phyloP scores from a whole-genome alignment of 2,888 invertebrate genomes.

The Phengaris alcon region DNA sequence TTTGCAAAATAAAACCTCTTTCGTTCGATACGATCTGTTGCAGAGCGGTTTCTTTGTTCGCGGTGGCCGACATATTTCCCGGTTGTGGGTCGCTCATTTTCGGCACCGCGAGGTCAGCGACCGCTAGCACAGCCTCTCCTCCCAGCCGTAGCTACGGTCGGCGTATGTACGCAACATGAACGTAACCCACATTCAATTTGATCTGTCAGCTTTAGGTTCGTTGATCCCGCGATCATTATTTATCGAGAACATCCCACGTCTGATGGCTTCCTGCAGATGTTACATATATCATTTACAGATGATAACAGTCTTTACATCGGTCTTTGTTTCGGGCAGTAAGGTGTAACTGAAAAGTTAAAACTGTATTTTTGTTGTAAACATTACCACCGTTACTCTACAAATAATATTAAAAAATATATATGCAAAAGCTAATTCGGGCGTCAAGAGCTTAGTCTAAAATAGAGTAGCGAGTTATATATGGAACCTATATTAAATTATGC shows the following conservation, averaged over 20 bases:
- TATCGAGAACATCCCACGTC: slow-evolving; percentile 68
- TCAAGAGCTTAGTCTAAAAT: neutral
- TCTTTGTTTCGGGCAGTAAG: neutral
- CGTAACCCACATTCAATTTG: slow-evolving; percentile 79
- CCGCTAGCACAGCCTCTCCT: slow-evolving; percentile 48
- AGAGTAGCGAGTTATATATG: neutral
- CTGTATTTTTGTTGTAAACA: too few species aligned
- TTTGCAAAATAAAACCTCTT: slow-evolving; percentile 28
- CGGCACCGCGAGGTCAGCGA: slow-evolving; percentile 68
- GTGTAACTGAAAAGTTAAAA: neutral
- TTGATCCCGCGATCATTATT: slow-evolving; percentile 70
- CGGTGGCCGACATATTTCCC: slow-evolving; percentile 68
- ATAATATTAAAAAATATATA: too few species aligned
- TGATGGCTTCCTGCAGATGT: slow-evolving; percentile 60
- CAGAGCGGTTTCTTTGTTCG: slow-evolving; percentile 62
- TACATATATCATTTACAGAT: neutral
- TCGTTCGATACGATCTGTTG: slow-evolving; percentile 29
- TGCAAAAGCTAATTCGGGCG: neutral
- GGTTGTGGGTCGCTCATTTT: slow-evolving; percentile 73
- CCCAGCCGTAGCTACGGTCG: slow-evolving; percentile 73
- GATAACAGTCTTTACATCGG: neutral
- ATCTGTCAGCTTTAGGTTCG: slow-evolving; percentile 76
- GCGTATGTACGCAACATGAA: slow-evolving; percentile 74
- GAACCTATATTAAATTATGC: neutral
- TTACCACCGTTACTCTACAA: too few species aligned